Percentiles rank a stretch among this genome's conserved stretches.
These are phyloP conservation scores for Muscicapa adusta DNA, from an alignment of 2,113 vertebrate genomes.

Conservation along the genomic window DNA sequence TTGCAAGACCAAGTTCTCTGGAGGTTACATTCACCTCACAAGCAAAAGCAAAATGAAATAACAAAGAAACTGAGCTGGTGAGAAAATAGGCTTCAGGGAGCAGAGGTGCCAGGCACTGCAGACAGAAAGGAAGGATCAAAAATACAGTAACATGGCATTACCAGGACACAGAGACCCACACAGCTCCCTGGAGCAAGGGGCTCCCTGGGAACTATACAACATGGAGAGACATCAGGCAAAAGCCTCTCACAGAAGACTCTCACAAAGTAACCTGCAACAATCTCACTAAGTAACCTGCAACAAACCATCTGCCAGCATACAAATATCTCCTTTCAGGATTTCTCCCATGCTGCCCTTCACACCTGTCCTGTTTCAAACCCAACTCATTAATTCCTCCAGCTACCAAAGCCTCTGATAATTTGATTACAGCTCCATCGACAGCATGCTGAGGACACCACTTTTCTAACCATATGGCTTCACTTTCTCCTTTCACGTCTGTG, in stretches of 20 bases:
- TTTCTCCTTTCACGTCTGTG: not conserved
- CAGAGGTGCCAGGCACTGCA: fast-evolving
- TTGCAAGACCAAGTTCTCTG: not conserved
- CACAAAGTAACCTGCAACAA: not conserved
- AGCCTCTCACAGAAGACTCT: not conserved
- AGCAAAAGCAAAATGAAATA: not conserved
- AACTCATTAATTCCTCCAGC: not conserved
- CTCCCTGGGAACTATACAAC: fast-evolving
- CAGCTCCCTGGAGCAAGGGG: not conserved
- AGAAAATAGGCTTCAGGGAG: not conserved
- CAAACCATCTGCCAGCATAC: not conserved
- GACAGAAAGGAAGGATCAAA: not conserved
- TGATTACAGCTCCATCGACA: not conserved
- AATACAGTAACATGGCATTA: fast-evolving
- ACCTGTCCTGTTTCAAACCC: not conserved
- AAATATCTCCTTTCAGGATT: not conserved
- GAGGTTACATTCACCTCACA: fast-evolving
- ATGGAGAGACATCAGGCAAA: not conserved
- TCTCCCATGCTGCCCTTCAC: not conserved
- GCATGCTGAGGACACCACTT: not conserved
- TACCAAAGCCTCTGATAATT: not conserved
- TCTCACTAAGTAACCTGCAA: not conserved
- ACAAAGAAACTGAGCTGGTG: not conserved
- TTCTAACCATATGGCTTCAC: not conserved
- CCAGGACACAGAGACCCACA: not conserved